Conservation (phyloP, 2,888 invertebrate genomes). For the Hyppa rectilinea region DNA sequence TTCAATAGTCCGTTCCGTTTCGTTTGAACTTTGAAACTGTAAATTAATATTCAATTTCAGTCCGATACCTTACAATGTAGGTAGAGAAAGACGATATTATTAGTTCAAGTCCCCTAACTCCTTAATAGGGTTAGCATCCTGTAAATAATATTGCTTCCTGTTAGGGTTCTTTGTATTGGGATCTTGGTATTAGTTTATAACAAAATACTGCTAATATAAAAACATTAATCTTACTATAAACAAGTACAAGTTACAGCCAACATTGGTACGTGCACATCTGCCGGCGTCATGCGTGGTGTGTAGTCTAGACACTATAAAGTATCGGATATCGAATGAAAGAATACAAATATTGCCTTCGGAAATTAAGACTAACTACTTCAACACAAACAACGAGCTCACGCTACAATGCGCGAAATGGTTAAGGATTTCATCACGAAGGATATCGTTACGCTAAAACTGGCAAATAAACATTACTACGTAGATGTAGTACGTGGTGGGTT, state of each 20-base stretch:
- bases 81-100: constrained; percentile 45
- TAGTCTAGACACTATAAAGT: constrained; percentile 52
- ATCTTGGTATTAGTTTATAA: constrained; percentile 15
- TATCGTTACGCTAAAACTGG: background rate
- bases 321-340: constrained; percentile 16
- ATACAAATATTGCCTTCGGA: constrained; percentile 10
- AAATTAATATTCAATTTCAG: constrained; percentile 33
- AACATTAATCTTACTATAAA: background rate
- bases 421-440: too few relatives aligned
- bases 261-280: constrained; percentile 2
- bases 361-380: constrained; percentile 18
- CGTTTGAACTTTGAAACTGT: constrained; percentile 14
- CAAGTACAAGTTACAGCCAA: constrained; percentile 9
- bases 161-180: constrained; percentile 5
- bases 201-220: background rate
- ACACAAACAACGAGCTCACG: constrained; percentile 19
- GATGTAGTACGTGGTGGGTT: background rate
- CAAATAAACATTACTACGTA: background rate
- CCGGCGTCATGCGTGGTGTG: background rate
- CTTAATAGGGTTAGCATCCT: constrained; percentile 18
- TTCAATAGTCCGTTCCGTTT: constrained; percentile 12
- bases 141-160: constrained; percentile 1
- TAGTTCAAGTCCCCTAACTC: constrained; percentile 12
- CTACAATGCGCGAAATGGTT: background rate
- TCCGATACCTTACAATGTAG: constrained; percentile 14